Percentiles rank a stretch among this genome's conserved stretches.
phyloP scores from a whole-genome alignment of 2,797 vertebrate genomes.

The Rhyacichthys aspro region DNA sequence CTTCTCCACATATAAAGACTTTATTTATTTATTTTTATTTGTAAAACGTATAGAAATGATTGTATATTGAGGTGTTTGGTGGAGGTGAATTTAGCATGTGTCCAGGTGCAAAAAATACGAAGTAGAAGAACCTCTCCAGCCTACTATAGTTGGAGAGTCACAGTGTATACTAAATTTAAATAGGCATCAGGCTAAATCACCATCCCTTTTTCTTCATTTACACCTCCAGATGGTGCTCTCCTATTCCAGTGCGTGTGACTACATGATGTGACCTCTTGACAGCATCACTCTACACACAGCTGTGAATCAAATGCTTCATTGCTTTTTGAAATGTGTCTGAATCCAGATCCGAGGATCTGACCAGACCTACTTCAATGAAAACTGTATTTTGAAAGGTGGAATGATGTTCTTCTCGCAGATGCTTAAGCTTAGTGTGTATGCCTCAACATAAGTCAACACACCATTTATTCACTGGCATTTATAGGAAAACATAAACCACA shows the following conservation, averaged over 20 bases:
- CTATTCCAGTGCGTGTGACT: constrained; percentile 33
- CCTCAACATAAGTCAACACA: constrained; percentile 26
- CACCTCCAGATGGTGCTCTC: constrained; percentile 52
- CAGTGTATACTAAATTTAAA: constrained; percentile 27
- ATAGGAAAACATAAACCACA: constrained; percentile 42
- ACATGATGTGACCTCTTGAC: constrained; percentile 60
- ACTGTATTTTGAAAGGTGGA: constrained; percentile 11
- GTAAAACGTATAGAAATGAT: too few relatives aligned
- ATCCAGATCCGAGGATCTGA: constrained; percentile 35
- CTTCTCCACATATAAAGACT: too few relatives aligned
- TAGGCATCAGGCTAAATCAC: constrained; percentile 22
- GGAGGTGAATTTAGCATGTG: too few relatives aligned
- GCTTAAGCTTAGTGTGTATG: constrained; percentile 27
- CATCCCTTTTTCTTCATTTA: constrained; percentile 5
- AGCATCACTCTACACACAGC: constrained; percentile 51
- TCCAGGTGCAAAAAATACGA: too few relatives aligned
- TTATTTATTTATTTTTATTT: too few relatives aligned
- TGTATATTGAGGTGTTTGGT: too few relatives aligned
- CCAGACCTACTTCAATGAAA: constrained; percentile 28
- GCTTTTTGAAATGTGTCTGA: constrained; percentile 53
- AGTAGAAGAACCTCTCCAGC: too few relatives aligned
- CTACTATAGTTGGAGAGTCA: constrained; percentile 3
- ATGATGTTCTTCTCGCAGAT: constrained; percentile 8
- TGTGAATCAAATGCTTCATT: constrained; percentile 57
- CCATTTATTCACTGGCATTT: constrained; percentile 34